A percentile compares a stretch with the other conserved stretches of the same genome.
Conservation (phyloP, 2,113 vertebrate species). For the Carassius carassius region DNA sequence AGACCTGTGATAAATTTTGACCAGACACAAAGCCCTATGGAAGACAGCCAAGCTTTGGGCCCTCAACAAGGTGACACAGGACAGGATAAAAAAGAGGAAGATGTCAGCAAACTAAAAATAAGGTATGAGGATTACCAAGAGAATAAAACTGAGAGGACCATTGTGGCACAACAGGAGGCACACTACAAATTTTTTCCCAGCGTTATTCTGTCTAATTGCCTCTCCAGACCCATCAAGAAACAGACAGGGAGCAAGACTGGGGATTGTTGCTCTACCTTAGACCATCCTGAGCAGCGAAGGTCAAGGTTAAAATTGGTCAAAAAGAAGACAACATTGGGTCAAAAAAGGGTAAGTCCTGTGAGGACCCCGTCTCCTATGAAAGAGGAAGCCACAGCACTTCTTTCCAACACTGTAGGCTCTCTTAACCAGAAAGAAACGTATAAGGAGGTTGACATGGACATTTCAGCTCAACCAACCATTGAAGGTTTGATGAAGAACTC, state of each 20-base stretch:
- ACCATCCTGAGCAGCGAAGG: slow-evolving; percentile 77
- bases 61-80: slow-evolving; percentile 63
- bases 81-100: slow-evolving; percentile 80
- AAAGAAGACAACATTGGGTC: slow-evolving; percentile 75
- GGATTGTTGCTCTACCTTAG: slow-evolving; percentile 77
- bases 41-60: slow-evolving; percentile 59
- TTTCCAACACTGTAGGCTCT: slow-evolving; percentile 42
- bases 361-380: slow-evolving; percentile 43
- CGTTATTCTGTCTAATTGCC: slow-evolving; percentile 97
- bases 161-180: slow-evolving; percentile 91
- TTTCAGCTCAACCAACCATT: slow-evolving; percentile 44
- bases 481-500: slow-evolving; percentile 53
- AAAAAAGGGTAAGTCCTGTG: slow-evolving; percentile 66
- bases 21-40: slow-evolving; percentile 58
- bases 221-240: slow-evolving; percentile 85
- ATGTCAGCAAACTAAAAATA: slow-evolving; percentile 93
- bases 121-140: slow-evolving; percentile 97
- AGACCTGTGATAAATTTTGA: slow-evolving; percentile 65
- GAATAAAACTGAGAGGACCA: slow-evolving; percentile 89
- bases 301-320: slow-evolving; percentile 85
- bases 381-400: slow-evolving; percentile 40
- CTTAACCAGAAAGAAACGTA: slow-evolving; percentile 49
- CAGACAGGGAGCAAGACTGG: slow-evolving; percentile 62
- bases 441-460: slow-evolving; percentile 41
- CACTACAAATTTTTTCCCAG: slow-evolving; percentile 99